phyloP scores from a whole-genome alignment of 2,888 invertebrate species.

The Dione vanillae region DNA sequence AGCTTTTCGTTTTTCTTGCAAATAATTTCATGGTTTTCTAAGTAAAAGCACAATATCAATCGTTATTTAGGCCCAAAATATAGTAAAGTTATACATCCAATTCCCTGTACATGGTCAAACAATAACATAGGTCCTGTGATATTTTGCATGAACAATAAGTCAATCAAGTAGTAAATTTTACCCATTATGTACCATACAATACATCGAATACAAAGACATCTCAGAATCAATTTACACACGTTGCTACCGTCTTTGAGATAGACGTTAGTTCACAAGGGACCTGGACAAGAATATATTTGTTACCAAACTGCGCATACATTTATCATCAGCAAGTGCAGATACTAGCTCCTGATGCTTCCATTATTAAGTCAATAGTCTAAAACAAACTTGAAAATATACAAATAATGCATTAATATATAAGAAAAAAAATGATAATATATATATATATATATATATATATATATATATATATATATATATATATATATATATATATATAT shows the following conservation, averaged over 20 bases:
- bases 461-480: too few relatives aligned
- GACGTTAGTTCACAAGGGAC: conserved; percentile 11
- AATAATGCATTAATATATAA: too few relatives aligned
- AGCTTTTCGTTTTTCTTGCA: too few relatives aligned
- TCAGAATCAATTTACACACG: conserved; percentile 24
- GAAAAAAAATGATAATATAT: too few relatives aligned
- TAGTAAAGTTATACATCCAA: not conserved
- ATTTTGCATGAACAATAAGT: conserved; percentile 23
- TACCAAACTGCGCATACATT: not conserved
- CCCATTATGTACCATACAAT: conserved; percentile 23
- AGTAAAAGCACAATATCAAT: too few relatives aligned
- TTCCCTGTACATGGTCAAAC: not conserved
- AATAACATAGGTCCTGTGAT: conserved; percentile 7
- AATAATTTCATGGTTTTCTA: too few relatives aligned
- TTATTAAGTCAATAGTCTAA: too few relatives aligned
- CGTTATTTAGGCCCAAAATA: not conserved
- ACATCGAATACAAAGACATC: conserved; percentile 22
- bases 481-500: too few relatives aligned
- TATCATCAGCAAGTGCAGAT: not conserved
- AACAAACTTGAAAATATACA: too few relatives aligned
- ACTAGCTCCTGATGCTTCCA: not conserved
- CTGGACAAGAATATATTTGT: conserved; percentile 16
- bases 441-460: too few relatives aligned
- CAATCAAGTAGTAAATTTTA: conserved; percentile 20
- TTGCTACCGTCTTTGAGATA: conserved; percentile 10